phyloP scores from a whole-genome alignment of 1,140 invertebrate species.

The Drosophila murphyi region DNA sequence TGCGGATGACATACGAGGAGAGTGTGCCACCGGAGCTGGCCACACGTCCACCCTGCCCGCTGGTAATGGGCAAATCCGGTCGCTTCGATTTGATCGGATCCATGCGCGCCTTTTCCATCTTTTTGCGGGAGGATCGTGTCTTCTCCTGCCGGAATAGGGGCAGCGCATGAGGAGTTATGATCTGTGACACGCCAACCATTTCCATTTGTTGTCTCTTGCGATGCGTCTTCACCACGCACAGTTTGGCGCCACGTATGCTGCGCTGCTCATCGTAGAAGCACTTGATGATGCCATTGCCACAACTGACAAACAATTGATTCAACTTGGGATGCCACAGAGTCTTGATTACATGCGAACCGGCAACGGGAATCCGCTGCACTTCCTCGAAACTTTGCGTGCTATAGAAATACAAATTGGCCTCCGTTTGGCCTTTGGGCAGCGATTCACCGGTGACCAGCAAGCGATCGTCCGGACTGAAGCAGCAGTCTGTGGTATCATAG shows the following conservation, averaged over 20 bases:
- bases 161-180: conserved; percentile 98
- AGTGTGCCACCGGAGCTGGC: conserved; percentile 97
- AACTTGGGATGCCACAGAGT: conserved; percentile 98
- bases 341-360: conserved; percentile 94
- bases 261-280: conserved; percentile 95
- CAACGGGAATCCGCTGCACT: conserved; percentile 90
- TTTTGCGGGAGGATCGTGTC: conserved; percentile 94
- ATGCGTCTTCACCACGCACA: conserved; percentile 94
- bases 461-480: conserved; percentile 93
- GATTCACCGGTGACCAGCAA: conserved; percentile 96
- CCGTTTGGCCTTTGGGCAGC: conserved; percentile 88
- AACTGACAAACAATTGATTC: conserved; percentile 97
- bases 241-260: conserved; percentile 95
- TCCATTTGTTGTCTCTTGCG: conserved; percentile 93
- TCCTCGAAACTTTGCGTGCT: conserved; percentile 91
- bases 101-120: conserved; percentile 95
- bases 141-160: conserved; percentile 97
- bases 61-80: conserved; percentile 98
- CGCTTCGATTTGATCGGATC: conserved; percentile 96
- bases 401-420: conserved; percentile 93
- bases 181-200: conserved; percentile 94
- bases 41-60: conserved; percentile 94
- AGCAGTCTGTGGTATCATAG: conserved; percentile 96
- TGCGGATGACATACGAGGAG: conserved; percentile 98
- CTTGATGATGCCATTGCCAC: conserved; percentile 95